Conservation (phyloP, 23 tunicate genomes). For the Halocynthia roretzi region DNA sequence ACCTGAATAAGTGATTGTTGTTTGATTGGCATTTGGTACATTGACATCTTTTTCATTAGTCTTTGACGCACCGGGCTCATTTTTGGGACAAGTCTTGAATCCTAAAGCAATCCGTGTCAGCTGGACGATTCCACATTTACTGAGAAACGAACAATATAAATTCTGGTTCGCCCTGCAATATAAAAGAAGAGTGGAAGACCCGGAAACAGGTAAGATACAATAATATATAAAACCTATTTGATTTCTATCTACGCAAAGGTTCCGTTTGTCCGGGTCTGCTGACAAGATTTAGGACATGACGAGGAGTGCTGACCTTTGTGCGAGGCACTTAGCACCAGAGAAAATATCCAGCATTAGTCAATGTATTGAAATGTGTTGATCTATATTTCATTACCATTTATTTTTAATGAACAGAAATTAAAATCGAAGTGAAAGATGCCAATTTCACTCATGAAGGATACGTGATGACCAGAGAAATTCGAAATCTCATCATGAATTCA, state of each 20-base stretch:
- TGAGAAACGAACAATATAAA: slow-evolving; percentile 28
- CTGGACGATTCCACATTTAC: slow-evolving; percentile 65
- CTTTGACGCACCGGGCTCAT: slow-evolving; percentile 62
- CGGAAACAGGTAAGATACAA: slow-evolving; percentile 15
- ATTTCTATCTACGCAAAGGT: too few relatives aligned
- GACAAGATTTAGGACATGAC: too few relatives aligned
- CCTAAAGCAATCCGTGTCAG: slow-evolving; percentile 42
- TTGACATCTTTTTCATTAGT: slow-evolving; percentile 18
- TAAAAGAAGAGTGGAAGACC: slow-evolving; percentile 7
- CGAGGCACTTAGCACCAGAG: too few relatives aligned
- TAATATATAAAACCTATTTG: background rate
- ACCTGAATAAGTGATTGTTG: too few relatives aligned
- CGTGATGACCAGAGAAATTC: slow-evolving; percentile 17
- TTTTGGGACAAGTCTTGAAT: slow-evolving; percentile 34
- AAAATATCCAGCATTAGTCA: too few relatives aligned
- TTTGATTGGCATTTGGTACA: background rate
- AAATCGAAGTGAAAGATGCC: slow-evolving; percentile 24
- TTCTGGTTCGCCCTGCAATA: slow-evolving; percentile 67
- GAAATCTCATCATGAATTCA: slow-evolving; percentile 28
- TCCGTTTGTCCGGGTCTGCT: too few relatives aligned
- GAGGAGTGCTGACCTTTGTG: too few relatives aligned
- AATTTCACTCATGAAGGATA: slow-evolving; percentile 42
- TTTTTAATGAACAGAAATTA: slow-evolving; percentile 19
- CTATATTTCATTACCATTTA: too few relatives aligned
- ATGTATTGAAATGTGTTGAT: too few relatives aligned